Evolutionary conservation across 2,113 vertebrate genomes (phyloP), one percentile per base, ranked within the genome.

Genomic region (Paedocypris sp.): DNA sequence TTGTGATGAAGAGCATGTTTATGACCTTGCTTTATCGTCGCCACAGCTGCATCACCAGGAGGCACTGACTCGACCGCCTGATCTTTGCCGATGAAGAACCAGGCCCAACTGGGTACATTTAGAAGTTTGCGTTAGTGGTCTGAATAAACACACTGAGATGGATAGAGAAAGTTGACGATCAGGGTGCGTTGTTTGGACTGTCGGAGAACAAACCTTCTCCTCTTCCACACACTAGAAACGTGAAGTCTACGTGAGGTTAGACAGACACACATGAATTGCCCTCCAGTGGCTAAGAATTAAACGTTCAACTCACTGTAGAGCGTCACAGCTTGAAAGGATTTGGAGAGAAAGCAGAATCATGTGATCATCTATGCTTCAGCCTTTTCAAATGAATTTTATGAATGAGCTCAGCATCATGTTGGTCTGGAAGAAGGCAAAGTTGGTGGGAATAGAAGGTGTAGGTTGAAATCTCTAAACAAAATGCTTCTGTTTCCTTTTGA

Each of bases 251-350:
- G 18, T n/a, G 28, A 51, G n/a, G 10, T 36, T 52, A 20, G 5
- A 64, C 3, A 31, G 6, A 28, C 16, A 52, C 9, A 28, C 39
- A 66, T 39, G 73, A 75, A 75, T 79, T 79, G 79, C 80, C 82
- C 79, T 81, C 79, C 75, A 81, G 80, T 79, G 77, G 80, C 23
- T 68, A 71, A 31, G 52, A 42, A 42, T 67, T 22, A 68, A 63
- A 33, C 4, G 12, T 26, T 60, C 11, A 46, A 36, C 28, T 58
- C 22, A 38, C 6, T 16, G 0, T 20, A 22, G 6, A 31, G 20
- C 25, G 6, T 26, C 8, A 26, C 4, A 52, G 20, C 49, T n/a
- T 26, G 13, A 28, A 26, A 26, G n/a, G 33, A 54, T 15, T 5
- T 26, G 25, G 16, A 4, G 4, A 4, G 8, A 39, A 35, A 22